phyloP scores from a whole-genome alignment of 2,113 vertebrate species.

The Mesitornis unicolor region DNA sequence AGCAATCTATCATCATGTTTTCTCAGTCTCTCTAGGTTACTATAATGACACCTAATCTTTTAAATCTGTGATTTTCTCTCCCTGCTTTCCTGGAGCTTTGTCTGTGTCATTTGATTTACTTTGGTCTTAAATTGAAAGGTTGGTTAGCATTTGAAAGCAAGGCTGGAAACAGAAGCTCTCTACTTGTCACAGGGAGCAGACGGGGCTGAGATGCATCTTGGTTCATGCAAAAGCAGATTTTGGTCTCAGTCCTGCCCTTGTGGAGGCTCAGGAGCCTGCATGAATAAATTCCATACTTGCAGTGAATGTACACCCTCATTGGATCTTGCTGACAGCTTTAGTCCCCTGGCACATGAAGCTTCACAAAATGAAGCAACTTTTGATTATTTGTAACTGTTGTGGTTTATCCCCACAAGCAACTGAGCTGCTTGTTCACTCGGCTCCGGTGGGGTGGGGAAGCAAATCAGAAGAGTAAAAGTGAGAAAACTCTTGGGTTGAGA shows the following conservation, averaged over 20 bases:
- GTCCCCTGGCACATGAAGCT: constrained; percentile 36
- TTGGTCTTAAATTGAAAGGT: not conserved
- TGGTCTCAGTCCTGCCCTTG: not conserved
- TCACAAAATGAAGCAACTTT: constrained; percentile 7
- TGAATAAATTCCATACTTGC: constrained; percentile 45
- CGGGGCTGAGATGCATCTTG: not conserved
- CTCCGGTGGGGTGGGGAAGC: no score
- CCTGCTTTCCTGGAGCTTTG: not conserved
- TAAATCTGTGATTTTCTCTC: not conserved
- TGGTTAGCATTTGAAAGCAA: not conserved
- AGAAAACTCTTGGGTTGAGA: no score
- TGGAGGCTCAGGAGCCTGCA: constrained; percentile 28
- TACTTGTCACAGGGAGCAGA: not conserved
- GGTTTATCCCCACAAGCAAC: no score
- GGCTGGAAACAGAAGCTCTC: not conserved
- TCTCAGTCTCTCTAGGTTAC: not conserved
- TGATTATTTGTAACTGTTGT: constrained; percentile 40
- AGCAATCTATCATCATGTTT: not conserved
- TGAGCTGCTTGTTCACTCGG: no score
- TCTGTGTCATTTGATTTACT: not conserved
- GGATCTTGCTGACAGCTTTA: constrained; percentile 13
- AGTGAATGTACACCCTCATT: not conserved
- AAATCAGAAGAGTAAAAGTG: no score
- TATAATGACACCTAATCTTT: not conserved
- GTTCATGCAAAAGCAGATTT: not conserved